These are phyloP conservation scores for Aporophyla nigra DNA, from an alignment of 2,888 invertebrate species.

Conservation along the genomic window DNA sequence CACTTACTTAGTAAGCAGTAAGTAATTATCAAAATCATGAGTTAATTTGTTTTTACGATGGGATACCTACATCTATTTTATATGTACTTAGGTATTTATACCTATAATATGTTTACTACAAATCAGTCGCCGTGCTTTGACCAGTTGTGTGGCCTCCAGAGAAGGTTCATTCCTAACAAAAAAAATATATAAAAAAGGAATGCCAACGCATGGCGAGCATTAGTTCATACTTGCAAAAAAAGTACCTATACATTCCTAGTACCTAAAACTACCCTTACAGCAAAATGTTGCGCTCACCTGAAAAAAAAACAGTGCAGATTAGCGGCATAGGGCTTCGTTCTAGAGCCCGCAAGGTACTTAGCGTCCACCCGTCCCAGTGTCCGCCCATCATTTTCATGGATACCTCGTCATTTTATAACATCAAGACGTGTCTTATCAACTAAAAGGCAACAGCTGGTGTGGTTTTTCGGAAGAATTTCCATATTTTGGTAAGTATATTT, in stretches of 20 bases:
- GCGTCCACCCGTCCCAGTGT: conserved; percentile 72
- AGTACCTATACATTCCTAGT: background rate
- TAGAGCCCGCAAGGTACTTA: conserved; percentile 78
- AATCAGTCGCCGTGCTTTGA: background rate
- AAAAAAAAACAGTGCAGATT: conserved; percentile 84
- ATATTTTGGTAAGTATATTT: conserved; percentile 42
- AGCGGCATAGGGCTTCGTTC: conserved; percentile 82
- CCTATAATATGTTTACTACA: background rate
- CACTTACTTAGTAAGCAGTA: no score
- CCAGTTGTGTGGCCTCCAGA: no score
- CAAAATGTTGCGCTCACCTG: conserved; percentile 77
- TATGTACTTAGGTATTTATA: background rate
- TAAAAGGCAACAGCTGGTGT: conserved; percentile 9
- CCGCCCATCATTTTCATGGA: conserved; percentile 65
- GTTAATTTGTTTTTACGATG: background rate
- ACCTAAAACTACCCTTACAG: background rate
- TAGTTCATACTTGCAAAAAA: background rate
- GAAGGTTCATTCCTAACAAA: no score
- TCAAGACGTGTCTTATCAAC: conserved; percentile 20
- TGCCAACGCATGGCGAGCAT: background rate
- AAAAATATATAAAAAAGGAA: background rate
- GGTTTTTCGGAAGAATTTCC: conserved; percentile 25
- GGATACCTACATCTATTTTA: background rate
- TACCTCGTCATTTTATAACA: conserved; percentile 44
- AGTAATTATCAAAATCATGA: background rate